A percentile compares a stretch with the other conserved stretches of the same genome.
phyloP scores from a whole-genome alignment of 2,113 vertebrate genomes.

The Boleophthalmus pectinirostris region DNA sequence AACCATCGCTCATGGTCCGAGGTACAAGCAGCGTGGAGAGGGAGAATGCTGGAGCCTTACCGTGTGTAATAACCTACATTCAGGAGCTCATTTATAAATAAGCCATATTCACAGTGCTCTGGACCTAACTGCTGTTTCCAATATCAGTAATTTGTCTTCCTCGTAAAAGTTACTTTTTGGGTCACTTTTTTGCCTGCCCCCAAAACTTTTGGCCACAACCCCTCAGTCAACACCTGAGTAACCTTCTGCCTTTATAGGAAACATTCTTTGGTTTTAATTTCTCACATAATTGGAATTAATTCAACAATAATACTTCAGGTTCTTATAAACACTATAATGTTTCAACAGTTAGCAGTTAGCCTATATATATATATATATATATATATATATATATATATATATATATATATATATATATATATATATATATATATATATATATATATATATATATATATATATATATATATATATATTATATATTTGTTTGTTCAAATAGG shows the following conservation, averaged over 20 bases:
- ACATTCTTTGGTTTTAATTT: background rate
- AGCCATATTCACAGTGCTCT: background rate
- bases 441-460: no score
- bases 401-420: no score
- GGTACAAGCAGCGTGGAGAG: constrained; percentile 37
- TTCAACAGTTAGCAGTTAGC: no score
- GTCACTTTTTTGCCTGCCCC: background rate
- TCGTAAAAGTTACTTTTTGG: background rate
- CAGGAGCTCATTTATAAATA: constrained; percentile 13
- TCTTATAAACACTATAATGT: background rate
- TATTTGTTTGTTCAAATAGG: no score
- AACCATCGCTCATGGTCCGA: constrained; percentile 20
- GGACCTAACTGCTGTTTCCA: background rate
- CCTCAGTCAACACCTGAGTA: background rate
- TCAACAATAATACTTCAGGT: background rate
- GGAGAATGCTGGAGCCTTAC: background rate
- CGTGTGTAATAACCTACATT: constrained; percentile 43
- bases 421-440: no score
- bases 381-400: no score
- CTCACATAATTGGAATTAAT: background rate
- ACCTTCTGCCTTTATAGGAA: no score
- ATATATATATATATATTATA: no score
- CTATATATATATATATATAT: no score
- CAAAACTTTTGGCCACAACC: background rate
- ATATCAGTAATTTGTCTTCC: background rate